A percentile compares a stretch with the other conserved stretches of the same genome.
These are phyloP conservation scores for Plectrocnemia conspersa DNA, from an alignment of 1,140 invertebrate species.

Conservation along the genomic window DNA sequence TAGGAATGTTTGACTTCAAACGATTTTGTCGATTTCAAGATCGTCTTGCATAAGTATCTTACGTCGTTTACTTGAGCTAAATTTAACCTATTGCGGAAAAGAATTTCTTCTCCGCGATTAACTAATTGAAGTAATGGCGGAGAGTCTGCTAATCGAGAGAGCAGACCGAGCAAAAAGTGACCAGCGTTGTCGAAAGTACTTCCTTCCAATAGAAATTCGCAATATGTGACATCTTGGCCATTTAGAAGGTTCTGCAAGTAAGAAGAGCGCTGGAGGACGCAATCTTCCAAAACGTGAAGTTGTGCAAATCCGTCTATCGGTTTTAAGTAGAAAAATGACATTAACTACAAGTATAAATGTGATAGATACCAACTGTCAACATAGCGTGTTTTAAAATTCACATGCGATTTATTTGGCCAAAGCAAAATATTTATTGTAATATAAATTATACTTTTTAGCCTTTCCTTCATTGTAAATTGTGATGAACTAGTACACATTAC, in stretches of 20 bases:
- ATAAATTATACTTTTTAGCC: too few species aligned
- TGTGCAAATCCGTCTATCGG: conserved; percentile 25
- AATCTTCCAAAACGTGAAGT: conserved; percentile 30
- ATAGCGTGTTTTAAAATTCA: too few species aligned
- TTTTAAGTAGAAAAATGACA: conserved; percentile 33
- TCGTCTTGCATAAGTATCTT: conserved; percentile 43
- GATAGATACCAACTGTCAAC: too few species aligned
- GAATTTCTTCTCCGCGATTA: conserved; percentile 37
- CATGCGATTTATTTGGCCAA: too few species aligned
- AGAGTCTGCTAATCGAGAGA: conserved; percentile 38
- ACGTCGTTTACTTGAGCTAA: conserved; percentile 40
- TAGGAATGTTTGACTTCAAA: conserved; percentile 6
- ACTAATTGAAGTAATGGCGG: conserved; percentile 38
- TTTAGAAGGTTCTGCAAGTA: conserved; percentile 22
- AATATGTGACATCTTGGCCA: conserved; percentile 1
- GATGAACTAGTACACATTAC: too few species aligned
- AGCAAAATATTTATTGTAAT: too few species aligned
- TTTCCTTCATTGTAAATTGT: too few species aligned
- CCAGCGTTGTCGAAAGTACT: conserved; percentile 54
- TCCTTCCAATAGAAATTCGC: conserved; percentile 56
- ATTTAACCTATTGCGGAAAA: conserved; percentile 40
- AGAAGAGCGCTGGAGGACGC: conserved; percentile 24
- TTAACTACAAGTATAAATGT: too few species aligned
- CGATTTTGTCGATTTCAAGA: conserved; percentile 41
- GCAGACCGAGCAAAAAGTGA: conserved; percentile 54